Base-by-base conservation (phyloP, 2,888 invertebrate species). In the Hartigia nigra region DNA sequence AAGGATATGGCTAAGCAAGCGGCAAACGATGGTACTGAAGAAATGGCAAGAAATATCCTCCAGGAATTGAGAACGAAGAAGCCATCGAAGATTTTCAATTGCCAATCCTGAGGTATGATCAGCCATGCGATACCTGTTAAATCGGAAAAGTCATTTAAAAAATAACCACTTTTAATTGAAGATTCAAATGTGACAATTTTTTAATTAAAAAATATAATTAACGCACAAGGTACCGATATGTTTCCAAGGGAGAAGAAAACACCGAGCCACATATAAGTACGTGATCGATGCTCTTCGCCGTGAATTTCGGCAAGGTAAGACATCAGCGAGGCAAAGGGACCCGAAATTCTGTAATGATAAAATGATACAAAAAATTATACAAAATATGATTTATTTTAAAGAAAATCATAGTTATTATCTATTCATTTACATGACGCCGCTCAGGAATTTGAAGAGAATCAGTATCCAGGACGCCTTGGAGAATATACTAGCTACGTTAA, bases 11-110 rank as follows among this genome's bases (percentile, higher is more conserved):
- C 92, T 34, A 95, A 81, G 0, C 95, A 95, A 4, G 96, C 94
- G 0, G 95, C 84, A 0, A 97, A 91, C 75, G 96, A 95, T 12
- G 97, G 95, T 79, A 96, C 84, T 0, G 94, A 93, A 82, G 95
- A 95, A 1, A 95, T 92, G 0, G 94, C 93, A 36, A 95, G 93
- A 86, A 95, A 95, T 31, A 94, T 92, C 4, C 95, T 90, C 95
- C 95, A 95, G 0, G 95, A 94, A 1, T 92, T 93, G 88, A 94
- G 94, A 23, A 86, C 84, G 76, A 91, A 82, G 81, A 92, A 77
- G 2, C 89, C 89, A 36, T 90, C 88, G 75, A 92, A 88, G 0
- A 95, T 78, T 9, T 88, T 84, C 77, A 94, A 92, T 55, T 93
- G 90, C 92, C 94, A 93, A 34, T 93, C 91, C 74, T 94, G 92